Percentiles rank a stretch among this genome's conserved stretches.
phyloP scores from a whole-genome alignment of 2,797 vertebrate species.

The Takifugu rubripes region DNA sequence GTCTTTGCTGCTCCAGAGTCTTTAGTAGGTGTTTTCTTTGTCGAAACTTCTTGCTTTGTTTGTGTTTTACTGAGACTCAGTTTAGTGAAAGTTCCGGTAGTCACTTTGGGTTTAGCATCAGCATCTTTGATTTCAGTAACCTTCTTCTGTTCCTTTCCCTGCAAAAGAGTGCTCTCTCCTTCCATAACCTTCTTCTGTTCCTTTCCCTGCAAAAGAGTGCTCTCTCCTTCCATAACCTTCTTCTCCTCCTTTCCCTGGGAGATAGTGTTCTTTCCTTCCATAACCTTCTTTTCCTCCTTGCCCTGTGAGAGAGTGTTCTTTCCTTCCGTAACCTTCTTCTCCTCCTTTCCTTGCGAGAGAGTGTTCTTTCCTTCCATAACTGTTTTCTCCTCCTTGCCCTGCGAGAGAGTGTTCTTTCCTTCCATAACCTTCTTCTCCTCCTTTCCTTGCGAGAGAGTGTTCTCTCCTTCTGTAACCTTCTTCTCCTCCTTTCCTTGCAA shows the following conservation, averaged over 20 bases:
- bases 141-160: conserved; percentile 54
- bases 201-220: conserved; percentile 48
- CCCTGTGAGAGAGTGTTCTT: conserved; percentile 47
- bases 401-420: conserved; percentile 38
- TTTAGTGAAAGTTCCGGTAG: conserved; percentile 27
- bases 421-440: conserved; percentile 38
- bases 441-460: conserved; percentile 48
- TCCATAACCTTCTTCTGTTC: conserved; percentile 44
- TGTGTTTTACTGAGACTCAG: conserved; percentile 31
- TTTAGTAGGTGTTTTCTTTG: conserved; percentile 47
- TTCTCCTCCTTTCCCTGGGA: conserved; percentile 53
- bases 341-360: conserved; percentile 51
- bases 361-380: conserved; percentile 38
- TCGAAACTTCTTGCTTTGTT: conserved; percentile 33
- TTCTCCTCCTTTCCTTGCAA: conserved; percentile 54
- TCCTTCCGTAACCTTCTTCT: conserved; percentile 43
- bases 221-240: conserved; percentile 40
- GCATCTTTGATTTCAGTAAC: conserved; percentile 38
- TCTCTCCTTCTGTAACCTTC: conserved; percentile 38
- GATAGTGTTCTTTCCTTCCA: conserved; percentile 39
- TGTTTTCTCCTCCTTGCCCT: conserved; percentile 54
- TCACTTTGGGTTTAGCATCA: conserved; percentile 43
- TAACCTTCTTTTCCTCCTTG: conserved; percentile 45
- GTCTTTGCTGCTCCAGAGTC: conserved; percentile 32
- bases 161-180: conserved; percentile 41